phyloP scores from a whole-genome alignment of 2,797 vertebrate genomes.

The Lerista edwardsae region DNA sequence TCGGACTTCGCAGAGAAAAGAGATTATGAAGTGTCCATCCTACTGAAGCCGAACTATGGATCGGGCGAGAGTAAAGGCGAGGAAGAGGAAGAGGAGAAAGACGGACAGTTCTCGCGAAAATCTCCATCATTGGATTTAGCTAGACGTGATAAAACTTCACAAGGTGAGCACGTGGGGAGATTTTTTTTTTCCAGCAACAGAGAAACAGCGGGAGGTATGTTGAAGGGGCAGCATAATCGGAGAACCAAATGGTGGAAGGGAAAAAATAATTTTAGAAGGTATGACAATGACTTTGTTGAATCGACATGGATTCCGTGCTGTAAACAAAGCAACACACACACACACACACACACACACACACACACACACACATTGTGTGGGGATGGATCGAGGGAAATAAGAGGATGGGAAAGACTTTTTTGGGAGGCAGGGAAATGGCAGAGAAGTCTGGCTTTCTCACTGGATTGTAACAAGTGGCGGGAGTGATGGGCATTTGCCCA shows the following conservation, averaged over 20 bases:
- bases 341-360: too few species aligned
- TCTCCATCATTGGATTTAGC: conserved; percentile 51
- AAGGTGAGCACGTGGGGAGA: conserved; percentile 50
- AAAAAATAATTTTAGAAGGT: background rate
- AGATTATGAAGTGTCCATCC: conserved; percentile 22
- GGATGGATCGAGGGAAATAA: background rate
- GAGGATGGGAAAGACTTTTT: background rate
- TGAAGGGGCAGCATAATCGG: too few species aligned
- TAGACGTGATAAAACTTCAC: conserved; percentile 39
- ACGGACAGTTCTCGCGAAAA: conserved; percentile 15
- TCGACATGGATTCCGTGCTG: background rate
- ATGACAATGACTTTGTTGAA: background rate
- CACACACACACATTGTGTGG: too few species aligned
- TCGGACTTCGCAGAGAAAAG: conserved; percentile 29
- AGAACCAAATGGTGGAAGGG: too few species aligned
- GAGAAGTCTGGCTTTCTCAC: background rate
- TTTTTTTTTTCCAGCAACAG: background rate
- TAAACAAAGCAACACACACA: too few species aligned
- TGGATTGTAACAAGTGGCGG: conserved; percentile 20
- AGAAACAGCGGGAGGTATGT: too few species aligned
- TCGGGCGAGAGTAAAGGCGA: conserved; percentile 18
- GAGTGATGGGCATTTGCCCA: background rate
- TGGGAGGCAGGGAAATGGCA: background rate
- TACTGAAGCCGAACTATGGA: conserved; percentile 39
- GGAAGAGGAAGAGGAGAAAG: background rate